Base-by-base conservation (phyloP, 92 coral and sea anemone species). In the Palythoa grandis region DNA sequence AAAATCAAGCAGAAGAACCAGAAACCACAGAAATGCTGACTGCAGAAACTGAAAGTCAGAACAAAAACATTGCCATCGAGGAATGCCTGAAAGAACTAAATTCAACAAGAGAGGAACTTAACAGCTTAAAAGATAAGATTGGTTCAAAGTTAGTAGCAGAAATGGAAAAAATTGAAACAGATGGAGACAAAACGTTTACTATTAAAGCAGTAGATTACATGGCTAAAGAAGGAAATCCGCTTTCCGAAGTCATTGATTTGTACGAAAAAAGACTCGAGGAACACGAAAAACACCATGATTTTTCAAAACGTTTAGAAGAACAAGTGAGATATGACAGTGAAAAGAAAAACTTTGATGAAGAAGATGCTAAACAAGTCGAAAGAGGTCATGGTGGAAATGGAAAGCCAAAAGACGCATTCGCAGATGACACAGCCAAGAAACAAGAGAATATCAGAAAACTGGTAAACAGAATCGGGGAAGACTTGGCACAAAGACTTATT, bases 81-180 rank as follows among this genome's bases (percentile, higher is more conserved):
- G 63, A 53, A 13, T 53, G 12, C 39, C 5, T 3, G 12, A 11
- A 80, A 66, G 74, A 67, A 23, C 17, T 65, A 3, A 48, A 13
- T 20, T 50, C 24, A n/a, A 23, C 70, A 22, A 65, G 70, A 23
- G 40, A 80, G 20, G 57, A 66, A 39, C 37, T 80, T 13, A 15
- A 48, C 16, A 80, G 25, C 2, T 50, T 80, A 6, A 65, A 67
- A 14, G 85, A 80, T 47, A 80, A 66, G 19, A 12, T 80, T 29
- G 85, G 85, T 17, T 71, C 85, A 83, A 89, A 88, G 39, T 57
- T 94, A 67, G 76, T 85, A 25, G 69, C 83, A 17, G 91, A 86
- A 52, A 52, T 94, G 40, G 29, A 87, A 50, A 83, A 80, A 13
- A 82, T 89, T 12, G 77, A 87, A 5, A 72, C 61, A 20, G 70